Percentiles rank a stretch among this genome's conserved stretches.
These are phyloP conservation scores for Mesoclemmys tuberculata DNA, from an alignment of 2,113 vertebrate species.

Conservation along the genomic window DNA sequence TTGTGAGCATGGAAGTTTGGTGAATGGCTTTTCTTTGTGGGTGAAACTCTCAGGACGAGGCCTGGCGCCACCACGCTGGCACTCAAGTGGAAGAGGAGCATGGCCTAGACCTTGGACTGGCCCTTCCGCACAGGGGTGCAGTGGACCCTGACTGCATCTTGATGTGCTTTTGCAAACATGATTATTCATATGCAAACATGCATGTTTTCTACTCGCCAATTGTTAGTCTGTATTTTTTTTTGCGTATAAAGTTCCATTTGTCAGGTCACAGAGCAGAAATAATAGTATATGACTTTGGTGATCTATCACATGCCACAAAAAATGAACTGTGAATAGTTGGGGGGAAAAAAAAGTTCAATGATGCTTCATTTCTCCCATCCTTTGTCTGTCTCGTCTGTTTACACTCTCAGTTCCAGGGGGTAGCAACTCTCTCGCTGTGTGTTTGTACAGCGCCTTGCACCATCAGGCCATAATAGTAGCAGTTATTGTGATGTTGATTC, in stretches of 20 bases:
- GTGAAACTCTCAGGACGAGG: background rate
- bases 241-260: background rate
- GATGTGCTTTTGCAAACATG: background rate
- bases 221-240: background rate
- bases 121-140: background rate
- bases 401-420: background rate
- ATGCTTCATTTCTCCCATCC: background rate
- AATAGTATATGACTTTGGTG: background rate
- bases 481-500: background rate
- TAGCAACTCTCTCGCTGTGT: background rate
- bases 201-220: background rate
- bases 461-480: background rate
- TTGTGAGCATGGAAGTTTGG: background rate
- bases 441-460: background rate
- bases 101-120: background rate
- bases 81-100: background rate
- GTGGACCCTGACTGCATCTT: background rate
- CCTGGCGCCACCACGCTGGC: background rate
- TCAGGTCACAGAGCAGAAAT: background rate
- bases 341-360: background rate
- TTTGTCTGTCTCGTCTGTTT: background rate
- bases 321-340: background rate
- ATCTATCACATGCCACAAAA: background rate
- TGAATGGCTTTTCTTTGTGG: background rate
- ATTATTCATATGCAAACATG: background rate